Evolutionary conservation across 2,888 invertebrate species (phyloP).

Genomic region (Camponotus fellah): DNA sequence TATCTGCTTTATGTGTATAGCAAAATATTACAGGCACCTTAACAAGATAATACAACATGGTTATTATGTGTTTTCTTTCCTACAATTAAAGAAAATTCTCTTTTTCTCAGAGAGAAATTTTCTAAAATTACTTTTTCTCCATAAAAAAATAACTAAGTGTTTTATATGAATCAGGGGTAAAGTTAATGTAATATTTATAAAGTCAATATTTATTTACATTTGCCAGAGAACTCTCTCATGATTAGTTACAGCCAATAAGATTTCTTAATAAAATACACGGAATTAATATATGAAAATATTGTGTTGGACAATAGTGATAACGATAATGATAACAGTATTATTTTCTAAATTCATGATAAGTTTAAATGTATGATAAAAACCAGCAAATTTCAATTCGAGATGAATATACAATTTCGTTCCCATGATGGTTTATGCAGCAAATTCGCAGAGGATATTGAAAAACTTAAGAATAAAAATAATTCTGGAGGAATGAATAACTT

Average conservation of each 20-base stretch:
- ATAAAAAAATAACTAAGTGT: conserved; percentile 7
- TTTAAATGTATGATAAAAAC: conserved; percentile 20
- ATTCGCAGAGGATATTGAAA: conserved; percentile 63
- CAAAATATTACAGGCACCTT: conserved; percentile 33
- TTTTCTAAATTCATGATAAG: conserved; percentile 2
- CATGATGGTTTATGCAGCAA: conserved; percentile 45
- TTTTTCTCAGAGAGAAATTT: not conserved
- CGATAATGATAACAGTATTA: not conserved
- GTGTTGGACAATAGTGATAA: not conserved
- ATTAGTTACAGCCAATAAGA: not conserved
- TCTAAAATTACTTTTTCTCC: not conserved
- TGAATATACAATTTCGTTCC: conserved; percentile 29
- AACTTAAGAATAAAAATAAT: conserved; percentile 71
- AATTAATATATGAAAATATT: not conserved
- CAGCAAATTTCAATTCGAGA: conserved; percentile 25
- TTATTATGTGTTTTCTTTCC: not conserved
- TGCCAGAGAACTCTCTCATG: not conserved
- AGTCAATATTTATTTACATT: not conserved
- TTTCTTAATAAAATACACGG: conserved; percentile 11
- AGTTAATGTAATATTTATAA: not conserved
- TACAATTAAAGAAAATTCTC: conserved; percentile 1
- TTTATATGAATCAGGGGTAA: not conserved
- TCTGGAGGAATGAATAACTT: conserved; percentile 83
- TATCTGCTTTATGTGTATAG: conserved; percentile 20
- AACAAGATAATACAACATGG: conserved; percentile 1